Evolutionary conservation across 2,888 invertebrate genomes (phyloP).

Genomic region (Boloria euphrosyne): DNA sequence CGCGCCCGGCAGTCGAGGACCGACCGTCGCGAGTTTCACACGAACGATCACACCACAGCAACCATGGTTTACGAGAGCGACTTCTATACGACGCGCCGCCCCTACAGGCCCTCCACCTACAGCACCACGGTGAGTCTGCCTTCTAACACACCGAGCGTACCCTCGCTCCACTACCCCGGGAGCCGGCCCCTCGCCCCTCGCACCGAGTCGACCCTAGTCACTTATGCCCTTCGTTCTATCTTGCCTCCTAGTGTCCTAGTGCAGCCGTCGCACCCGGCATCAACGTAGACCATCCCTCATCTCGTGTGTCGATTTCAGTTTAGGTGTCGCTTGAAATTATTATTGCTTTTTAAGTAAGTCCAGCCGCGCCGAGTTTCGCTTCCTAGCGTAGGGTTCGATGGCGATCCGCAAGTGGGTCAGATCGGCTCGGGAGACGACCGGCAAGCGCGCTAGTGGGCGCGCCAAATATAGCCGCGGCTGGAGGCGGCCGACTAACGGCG

Average conservation of each 20-base stretch:
- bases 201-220: slow-evolving; percentile 61
- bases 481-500: slow-evolving; percentile 74
- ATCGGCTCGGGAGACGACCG: slow-evolving; percentile 65
- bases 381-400: slow-evolving; percentile 46
- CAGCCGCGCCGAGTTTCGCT: slow-evolving; percentile 38
- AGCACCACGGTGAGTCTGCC: slow-evolving; percentile 87
- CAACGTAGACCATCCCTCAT: slow-evolving; percentile 7
- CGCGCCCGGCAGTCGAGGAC: slow-evolving; percentile 72
- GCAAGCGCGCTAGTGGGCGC: slow-evolving; percentile 76
- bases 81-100: slow-evolving; percentile 94
- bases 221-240: slow-evolving; percentile 50
- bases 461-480: slow-evolving; percentile 83
- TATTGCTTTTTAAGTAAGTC: slow-evolving; percentile 63
- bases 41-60: slow-evolving; percentile 74
- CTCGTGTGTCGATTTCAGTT: slow-evolving; percentile 42
- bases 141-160: slow-evolving; percentile 64
- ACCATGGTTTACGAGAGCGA: slow-evolving; percentile 96
- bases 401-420: slow-evolving; percentile 72
- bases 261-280: slow-evolving; percentile 31
- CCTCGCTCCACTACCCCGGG: slow-evolving; percentile 73
- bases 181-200: slow-evolving; percentile 77
- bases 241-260: slow-evolving; percentile 35
- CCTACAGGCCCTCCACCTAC: slow-evolving; percentile 89
- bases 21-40: slow-evolving; percentile 76
- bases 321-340: slow-evolving; percentile 65